Evolutionary conservation across 2,797 vertebrate species (phyloP).

Genomic region (Neoniphon sammara): DNA sequence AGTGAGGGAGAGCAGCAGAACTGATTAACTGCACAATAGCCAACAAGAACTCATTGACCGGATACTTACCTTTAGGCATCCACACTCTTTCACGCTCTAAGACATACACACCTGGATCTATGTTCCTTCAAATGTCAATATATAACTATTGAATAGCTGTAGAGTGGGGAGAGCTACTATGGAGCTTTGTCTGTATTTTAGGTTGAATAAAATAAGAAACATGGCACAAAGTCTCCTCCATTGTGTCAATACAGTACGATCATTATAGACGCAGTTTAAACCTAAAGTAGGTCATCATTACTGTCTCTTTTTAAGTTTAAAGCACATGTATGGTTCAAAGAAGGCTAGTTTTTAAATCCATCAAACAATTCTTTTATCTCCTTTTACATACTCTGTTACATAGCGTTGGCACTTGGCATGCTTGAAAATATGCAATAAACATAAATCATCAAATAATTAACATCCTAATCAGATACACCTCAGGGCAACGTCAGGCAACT

Average conservation of each 20-base stretch:
- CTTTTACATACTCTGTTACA: neutral
- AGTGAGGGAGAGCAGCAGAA: slow-evolving; percentile 68
- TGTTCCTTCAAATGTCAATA: neutral
- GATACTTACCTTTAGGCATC: neutral
- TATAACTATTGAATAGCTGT: slow-evolving; percentile 5
- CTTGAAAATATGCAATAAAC: neutral
- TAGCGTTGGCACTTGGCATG: neutral
- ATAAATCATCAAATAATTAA: neutral
- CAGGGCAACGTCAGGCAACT: neutral
- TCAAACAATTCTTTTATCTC: neutral
- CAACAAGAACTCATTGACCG: neutral
- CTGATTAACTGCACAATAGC: slow-evolving; percentile 40
- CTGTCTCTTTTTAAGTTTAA: no score
- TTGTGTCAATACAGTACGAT: no score
- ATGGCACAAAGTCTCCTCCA: no score
- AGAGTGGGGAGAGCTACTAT: neutral
- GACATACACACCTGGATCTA: slow-evolving; percentile 6
- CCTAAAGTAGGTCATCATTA: no score
- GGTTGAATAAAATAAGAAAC: no score
- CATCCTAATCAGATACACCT: slow-evolving; percentile 12
- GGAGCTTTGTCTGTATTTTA: no score
- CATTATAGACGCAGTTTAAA: no score
- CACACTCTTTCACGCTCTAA: neutral
- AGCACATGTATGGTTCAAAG: no score
- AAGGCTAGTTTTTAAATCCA: neutral